These are phyloP conservation scores for Ceryle rudis DNA, from an alignment of 2,797 vertebrate genomes.

Conservation along the genomic window DNA sequence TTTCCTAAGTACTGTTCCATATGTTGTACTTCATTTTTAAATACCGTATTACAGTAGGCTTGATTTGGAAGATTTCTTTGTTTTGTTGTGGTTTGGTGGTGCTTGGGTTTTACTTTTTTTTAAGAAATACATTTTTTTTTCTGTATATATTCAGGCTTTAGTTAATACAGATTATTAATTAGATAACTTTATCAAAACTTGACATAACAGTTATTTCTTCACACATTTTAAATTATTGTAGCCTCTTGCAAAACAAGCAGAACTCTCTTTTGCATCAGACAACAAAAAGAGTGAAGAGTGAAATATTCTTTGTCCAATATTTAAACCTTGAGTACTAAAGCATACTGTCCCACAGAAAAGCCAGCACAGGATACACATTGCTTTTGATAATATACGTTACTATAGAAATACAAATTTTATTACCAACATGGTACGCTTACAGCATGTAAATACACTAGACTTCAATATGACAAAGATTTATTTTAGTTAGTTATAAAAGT, in stretches of 20 bases:
- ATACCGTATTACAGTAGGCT: not conserved
- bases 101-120: not conserved
- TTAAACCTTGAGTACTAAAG: not conserved
- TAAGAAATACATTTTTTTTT: not conserved
- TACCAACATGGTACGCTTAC: not conserved
- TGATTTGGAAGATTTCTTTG: not conserved
- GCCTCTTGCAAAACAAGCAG: not conserved
- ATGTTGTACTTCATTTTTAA: not conserved
- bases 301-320: not conserved
- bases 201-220: not conserved
- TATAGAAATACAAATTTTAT: not conserved
- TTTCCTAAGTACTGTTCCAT: not conserved
- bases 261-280: not conserved
- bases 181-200: not conserved
- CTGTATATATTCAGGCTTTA: not conserved
- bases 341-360: not conserved
- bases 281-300: not conserved
- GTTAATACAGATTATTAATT: not conserved
- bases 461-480: not conserved
- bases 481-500: not conserved
- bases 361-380: rapidly evolving
- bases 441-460: not conserved
- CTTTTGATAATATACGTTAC: not conserved
- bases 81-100: not conserved
- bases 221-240: not conserved